Percentiles rank a stretch among this genome's conserved stretches.
These are phyloP conservation scores for Gila orcuttii DNA, from an alignment of 2,113 vertebrate species.

Conservation along the genomic window DNA sequence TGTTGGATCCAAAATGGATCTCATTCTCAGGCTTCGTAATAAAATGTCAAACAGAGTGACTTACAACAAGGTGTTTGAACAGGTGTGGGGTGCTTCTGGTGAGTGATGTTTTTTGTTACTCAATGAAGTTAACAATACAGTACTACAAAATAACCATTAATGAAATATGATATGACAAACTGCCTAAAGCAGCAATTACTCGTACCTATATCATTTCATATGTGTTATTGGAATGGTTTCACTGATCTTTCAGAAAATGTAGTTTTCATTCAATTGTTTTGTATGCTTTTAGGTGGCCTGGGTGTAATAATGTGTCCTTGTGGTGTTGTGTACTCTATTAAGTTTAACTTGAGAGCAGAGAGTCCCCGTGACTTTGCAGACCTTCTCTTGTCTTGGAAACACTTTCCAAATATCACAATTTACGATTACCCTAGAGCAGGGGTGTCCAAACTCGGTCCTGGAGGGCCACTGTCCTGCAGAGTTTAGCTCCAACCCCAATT, in stretches of 20 bases:
- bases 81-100: slow-evolving; percentile 6
- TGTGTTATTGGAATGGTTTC: not conserved
- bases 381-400: not conserved
- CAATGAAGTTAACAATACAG: not conserved
- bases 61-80: not conserved
- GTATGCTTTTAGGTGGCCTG: not conserved
- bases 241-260: not conserved
- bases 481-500: too few species aligned
- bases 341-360: not conserved
- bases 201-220: not conserved
- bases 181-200: too few species aligned
- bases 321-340: not conserved
- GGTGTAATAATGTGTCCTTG: not conserved
- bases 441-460: too few species aligned
- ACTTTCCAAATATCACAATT: not conserved
- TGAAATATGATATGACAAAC: not conserved
- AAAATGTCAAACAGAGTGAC: slow-evolving; percentile 2
- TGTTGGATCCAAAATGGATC: not conserved
- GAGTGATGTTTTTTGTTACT: not conserved
- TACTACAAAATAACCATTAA: not conserved
- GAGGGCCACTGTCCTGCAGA: too few species aligned
- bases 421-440: not conserved
- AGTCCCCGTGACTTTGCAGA: not conserved
- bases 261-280: not conserved
- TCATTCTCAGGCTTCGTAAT: not conserved